Base-by-base conservation (phyloP, 2,797 vertebrate genomes). In the Sparus aurata region DNA sequence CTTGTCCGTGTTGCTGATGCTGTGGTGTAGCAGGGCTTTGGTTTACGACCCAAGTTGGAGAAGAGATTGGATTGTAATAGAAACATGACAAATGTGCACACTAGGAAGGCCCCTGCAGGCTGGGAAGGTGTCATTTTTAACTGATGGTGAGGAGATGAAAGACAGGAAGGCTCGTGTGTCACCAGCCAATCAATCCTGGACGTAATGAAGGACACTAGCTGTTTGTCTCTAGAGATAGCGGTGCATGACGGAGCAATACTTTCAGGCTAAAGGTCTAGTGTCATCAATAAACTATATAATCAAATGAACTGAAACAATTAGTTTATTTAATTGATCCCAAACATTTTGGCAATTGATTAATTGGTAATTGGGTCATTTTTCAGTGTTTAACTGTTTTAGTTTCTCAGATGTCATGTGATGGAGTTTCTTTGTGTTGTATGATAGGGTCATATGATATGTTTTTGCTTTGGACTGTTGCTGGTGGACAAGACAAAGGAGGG, bases 111-210 rank as follows among this genome's bases (percentile, higher is more conserved):
- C 65, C 55, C 74, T 57, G 67, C 54, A 73, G n/a, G 69, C 71
- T 15, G 63, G 53, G 55, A 63, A 54, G 67, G 55, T 75, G 69
- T 84, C 55, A 60, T 71, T 59, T 52, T 23, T 66, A 38, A 58
- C 59, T 46, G 69, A 75, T 73, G 47, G 41, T 4, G 53, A 53
- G 57, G 30, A 66, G 52, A 1, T 22, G 57, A 52, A 9, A 50
- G 61, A 71, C 50, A 54, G 73, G 67, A 67, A 62, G 73, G 55
- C 58, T 82, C 22, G 61, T 52, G 52, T 73, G 18, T 84, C 69
- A 77, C 7, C 57, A 49, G 62, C 57, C 18, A 23, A 82, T 87
- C 74, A 84, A 84, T 82, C 49, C 73, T 57, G 75, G 77, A 52
- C 59, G 27, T 41, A 66, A 68, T 60, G 74, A 84, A 87, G 86